Evolutionary conservation across 2,113 vertebrate species (phyloP).

Genomic region (Percina caprodes): DNA sequence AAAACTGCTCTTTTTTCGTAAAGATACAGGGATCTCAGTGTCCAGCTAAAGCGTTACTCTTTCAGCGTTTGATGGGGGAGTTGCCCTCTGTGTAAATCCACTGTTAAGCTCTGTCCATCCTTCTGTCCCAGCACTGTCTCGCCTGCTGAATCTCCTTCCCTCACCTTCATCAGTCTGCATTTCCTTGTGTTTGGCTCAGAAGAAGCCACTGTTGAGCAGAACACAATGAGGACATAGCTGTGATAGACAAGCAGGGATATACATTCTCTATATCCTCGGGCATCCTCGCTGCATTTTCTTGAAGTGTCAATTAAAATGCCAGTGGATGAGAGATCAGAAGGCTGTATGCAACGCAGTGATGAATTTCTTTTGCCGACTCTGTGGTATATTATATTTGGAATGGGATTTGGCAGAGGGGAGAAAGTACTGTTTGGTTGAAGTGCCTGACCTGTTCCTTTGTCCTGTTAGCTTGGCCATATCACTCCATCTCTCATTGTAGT

Average conservation of each 20-base stretch:
- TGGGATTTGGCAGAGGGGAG: slow-evolving; percentile 55
- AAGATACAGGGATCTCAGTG: neutral
- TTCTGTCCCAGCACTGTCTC: slow-evolving; percentile 14
- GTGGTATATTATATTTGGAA: slow-evolving; percentile 63
- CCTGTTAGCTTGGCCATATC: slow-evolving; percentile 59
- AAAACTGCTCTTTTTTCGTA: neutral
- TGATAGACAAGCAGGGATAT: slow-evolving; percentile 42
- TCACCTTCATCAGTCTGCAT: slow-evolving; percentile 41
- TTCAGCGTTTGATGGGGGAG: slow-evolving; percentile 51
- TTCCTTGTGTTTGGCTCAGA: slow-evolving; percentile 11
- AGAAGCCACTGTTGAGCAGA: slow-evolving; percentile 7
- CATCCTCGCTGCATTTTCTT: slow-evolving; percentile 37
- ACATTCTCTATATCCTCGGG: slow-evolving; percentile 47
- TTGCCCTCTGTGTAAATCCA: slow-evolving; percentile 62
- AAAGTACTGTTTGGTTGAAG: slow-evolving; percentile 70
- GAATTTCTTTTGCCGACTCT: slow-evolving; percentile 36
- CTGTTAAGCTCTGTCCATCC: slow-evolving; percentile 55
- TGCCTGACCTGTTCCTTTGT: slow-evolving; percentile 72
- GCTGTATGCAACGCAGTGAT: slow-evolving; percentile 50
- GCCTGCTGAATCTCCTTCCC: neutral
- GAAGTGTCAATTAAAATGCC: slow-evolving; percentile 60
- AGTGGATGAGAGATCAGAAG: slow-evolving; percentile 56
- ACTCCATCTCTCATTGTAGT: slow-evolving; percentile 72
- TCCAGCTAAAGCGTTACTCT: slow-evolving; percentile 19
- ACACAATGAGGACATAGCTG: slow-evolving; percentile 31